Evolutionary conservation across 2,797 vertebrate genomes (phyloP).

Genomic region (Sylvilagus floridanus): DNA sequence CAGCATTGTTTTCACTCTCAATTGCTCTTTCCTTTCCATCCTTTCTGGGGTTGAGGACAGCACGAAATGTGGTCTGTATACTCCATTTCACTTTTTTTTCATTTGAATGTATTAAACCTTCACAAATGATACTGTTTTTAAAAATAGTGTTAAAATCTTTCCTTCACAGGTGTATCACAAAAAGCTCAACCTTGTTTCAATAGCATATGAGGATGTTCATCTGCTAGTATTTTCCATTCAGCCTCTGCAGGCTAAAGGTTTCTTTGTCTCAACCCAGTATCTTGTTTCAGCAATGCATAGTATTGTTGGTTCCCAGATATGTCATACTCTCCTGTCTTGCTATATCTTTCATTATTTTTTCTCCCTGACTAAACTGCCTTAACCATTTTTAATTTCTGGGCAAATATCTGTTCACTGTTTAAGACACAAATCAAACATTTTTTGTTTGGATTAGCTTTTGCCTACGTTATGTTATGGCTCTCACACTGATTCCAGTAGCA

Average conservation of each 20-base stretch:
- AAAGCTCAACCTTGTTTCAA: neutral
- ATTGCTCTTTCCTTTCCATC: neutral
- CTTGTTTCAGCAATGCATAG: neutral
- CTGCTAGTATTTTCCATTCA: neutral
- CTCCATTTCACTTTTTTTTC: neutral
- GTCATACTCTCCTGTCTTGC: neutral
- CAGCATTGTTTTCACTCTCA: neutral
- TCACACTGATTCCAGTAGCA: neutral
- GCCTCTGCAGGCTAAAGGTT: neutral
- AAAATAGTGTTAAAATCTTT: neutral
- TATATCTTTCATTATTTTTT: neutral
- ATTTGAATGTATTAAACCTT: neutral
- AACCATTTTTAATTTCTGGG: neutral
- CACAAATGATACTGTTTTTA: neutral
- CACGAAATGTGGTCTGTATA: neutral
- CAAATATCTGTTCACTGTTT: neutral
- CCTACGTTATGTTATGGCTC: neutral
- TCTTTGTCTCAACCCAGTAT: neutral
- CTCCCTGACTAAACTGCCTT: neutral
- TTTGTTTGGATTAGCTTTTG: neutral
- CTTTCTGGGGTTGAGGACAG: neutral
- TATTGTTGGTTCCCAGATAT: neutral
- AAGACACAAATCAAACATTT: neutral
- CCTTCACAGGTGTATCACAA: neutral
- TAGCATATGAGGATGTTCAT: neutral